Evolutionary conservation across 1,140 invertebrate genomes (phyloP).

Genomic region (Nilaparvata lugens): DNA sequence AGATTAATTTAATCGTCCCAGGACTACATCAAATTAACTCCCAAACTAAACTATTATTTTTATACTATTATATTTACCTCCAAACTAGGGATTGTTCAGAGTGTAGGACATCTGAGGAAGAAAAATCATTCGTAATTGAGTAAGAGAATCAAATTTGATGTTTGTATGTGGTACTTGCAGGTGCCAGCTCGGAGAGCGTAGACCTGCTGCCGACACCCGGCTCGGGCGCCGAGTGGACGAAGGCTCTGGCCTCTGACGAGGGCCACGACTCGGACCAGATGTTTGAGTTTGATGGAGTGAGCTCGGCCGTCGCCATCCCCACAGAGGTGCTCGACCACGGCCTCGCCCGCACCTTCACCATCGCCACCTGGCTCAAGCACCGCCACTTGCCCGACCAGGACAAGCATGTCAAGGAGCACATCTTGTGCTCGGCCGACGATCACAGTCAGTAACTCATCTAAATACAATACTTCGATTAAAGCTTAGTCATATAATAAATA

Average conservation of each 20-base stretch:
- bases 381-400: constrained; percentile 58
- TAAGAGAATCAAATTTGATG: neutral
- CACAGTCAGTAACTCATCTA: constrained; percentile 61
- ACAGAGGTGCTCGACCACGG: constrained; percentile 61
- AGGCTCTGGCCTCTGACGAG: constrained; percentile 75
- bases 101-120: too few relatives aligned
- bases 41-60: too few relatives aligned
- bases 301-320: constrained; percentile 77
- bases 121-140: too few relatives aligned
- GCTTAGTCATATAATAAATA: too few relatives aligned
- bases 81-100: too few relatives aligned
- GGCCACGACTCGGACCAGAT: constrained; percentile 83
- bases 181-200: constrained; percentile 54
- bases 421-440: constrained; percentile 92
- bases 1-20: too few relatives aligned
- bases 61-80: too few relatives aligned
- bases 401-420: constrained; percentile 87
- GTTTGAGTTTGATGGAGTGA: constrained; percentile 86
- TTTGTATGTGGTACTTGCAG: constrained; percentile 33
- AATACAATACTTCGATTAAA: too few relatives aligned
- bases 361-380: constrained; percentile 90
- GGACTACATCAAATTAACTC: too few relatives aligned
- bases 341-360: constrained; percentile 70
- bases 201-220: constrained; percentile 82
- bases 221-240: constrained; percentile 74